Evolutionary conservation across 1,140 invertebrate species (phyloP).

Genomic region (Antheraea mylitta): DNA sequence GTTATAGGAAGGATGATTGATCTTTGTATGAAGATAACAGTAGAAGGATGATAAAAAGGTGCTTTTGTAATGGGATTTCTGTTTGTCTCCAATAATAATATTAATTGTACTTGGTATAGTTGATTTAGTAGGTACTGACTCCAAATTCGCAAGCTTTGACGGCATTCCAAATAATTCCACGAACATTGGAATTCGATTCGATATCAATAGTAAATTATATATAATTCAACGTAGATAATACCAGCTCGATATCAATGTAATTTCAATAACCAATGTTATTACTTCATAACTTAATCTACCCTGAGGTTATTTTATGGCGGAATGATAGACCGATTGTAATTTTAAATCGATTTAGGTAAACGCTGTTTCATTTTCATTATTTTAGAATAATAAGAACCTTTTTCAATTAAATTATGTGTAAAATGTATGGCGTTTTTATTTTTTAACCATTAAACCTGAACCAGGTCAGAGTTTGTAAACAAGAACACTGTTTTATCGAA

Average conservation of each 20-base stretch:
- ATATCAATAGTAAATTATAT: background rate
- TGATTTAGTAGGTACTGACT: too few relatives aligned
- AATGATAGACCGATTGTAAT: background rate
- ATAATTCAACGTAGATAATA: background rate
- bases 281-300: constrained; percentile 10
- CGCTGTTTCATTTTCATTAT: background rate
- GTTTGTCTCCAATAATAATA: too few relatives aligned
- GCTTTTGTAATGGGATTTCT: too few relatives aligned
- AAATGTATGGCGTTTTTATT: background rate
- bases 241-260: background rate
- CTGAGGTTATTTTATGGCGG: background rate
- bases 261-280: constrained; percentile 10
- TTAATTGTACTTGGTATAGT: too few relatives aligned
- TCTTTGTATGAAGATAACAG: too few relatives aligned
- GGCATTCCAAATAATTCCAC: background rate
- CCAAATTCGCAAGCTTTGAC: background rate
- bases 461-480: too few relatives aligned
- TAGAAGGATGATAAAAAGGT: too few relatives aligned
- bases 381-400: background rate
- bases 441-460: background rate
- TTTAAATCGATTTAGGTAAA: background rate
- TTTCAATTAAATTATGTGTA: background rate
- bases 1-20: too few relatives aligned
- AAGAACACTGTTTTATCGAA: too few relatives aligned
- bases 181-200: background rate